These are phyloP conservation scores for Forbesichthys papilliferus DNA, from an alignment of 2,113 vertebrate genomes.

Conservation along the genomic window DNA sequence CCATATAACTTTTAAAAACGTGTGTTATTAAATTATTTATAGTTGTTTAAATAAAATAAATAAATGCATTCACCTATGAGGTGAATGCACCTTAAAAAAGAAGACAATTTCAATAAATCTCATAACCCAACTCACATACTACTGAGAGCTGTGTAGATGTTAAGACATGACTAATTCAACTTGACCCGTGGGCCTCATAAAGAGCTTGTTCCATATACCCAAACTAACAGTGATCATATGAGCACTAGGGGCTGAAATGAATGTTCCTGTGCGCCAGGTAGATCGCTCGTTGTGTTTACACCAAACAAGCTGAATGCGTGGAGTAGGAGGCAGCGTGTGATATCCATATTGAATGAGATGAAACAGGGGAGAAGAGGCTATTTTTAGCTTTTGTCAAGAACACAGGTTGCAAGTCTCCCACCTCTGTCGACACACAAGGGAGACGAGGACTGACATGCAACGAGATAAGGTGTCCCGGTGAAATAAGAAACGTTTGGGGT, in stretches of 20 bases:
- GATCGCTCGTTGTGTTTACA: constrained; percentile 51
- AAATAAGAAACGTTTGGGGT: constrained; percentile 26
- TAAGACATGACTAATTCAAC: constrained; percentile 46
- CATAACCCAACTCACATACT: too few species aligned
- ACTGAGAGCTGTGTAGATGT: background rate
- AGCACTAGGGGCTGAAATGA: constrained; percentile 51
- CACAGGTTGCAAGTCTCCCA: constrained; percentile 54
- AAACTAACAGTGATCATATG: constrained; percentile 44
- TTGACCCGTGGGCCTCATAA: constrained; percentile 3
- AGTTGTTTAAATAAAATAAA: background rate
- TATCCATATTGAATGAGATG: constrained; percentile 65
- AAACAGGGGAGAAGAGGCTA: constrained; percentile 50
- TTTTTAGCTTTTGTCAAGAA: constrained; percentile 66
- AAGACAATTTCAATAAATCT: background rate
- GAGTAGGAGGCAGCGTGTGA: constrained; percentile 46
- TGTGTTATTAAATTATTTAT: constrained; percentile 6
- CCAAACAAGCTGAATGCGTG: constrained; percentile 41
- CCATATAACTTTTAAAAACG: background rate
- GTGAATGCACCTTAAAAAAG: background rate
- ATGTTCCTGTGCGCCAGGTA: constrained; percentile 61
- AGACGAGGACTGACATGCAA: constrained; percentile 24
- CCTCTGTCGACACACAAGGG: background rate
- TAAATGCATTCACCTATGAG: too few species aligned
- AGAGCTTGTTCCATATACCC: constrained; percentile 43
- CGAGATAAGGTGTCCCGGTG: constrained; percentile 15